Base-by-base conservation (phyloP, 2,113 vertebrate genomes). In the Oceanites oceanicus region DNA sequence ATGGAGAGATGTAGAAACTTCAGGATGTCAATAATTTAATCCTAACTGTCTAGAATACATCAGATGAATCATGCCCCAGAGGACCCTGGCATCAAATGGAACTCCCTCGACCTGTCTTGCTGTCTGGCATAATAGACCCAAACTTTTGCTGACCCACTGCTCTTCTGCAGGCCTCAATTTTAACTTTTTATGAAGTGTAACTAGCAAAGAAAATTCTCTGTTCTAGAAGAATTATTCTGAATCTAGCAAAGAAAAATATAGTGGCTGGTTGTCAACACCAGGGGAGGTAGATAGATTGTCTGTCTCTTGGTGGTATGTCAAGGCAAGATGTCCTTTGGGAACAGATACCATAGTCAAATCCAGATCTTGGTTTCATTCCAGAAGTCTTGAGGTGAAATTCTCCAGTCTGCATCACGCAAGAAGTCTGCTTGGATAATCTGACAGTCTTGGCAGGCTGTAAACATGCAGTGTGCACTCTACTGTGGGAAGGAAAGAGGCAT, bases 1-100 rank as follows among this genome's bases (percentile, higher is more conserved):
- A 90, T 93, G 87, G 49, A 56, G 66, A 90, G 80, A 72, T 68
- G 87, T 10, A 94, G 87, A 85, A 95, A 93, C 25, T 29, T 93
- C 58, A 90, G 80, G 52, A 45, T 81, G 77, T 82, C 87, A 94
- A 91, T 94, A 91, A 89, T 90, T 95, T 47, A 74, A 87, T 89
- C 66, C 49, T 14, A 88, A 58, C 68, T 88, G 84, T 95, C 94
- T 96, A 68, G 63, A 68, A 65, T 6, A 20, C 44, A 36, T 27
- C 61, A 73, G 47, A 82, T 65, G 84, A 96, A 76, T 79, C 77
- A 93, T 29, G 52, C 47, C 73, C 55, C n/a, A 55, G 49, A 92
- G 87, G 92, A 95, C 58, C 72, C 50, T 89, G 52, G 56, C 47
- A 59, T 77, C 47, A 84, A 9, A 79, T 78, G 80, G 65, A 91